Conservation (phyloP, 2,888 invertebrate species). For the Sarcophaga caerulescens region DNA sequence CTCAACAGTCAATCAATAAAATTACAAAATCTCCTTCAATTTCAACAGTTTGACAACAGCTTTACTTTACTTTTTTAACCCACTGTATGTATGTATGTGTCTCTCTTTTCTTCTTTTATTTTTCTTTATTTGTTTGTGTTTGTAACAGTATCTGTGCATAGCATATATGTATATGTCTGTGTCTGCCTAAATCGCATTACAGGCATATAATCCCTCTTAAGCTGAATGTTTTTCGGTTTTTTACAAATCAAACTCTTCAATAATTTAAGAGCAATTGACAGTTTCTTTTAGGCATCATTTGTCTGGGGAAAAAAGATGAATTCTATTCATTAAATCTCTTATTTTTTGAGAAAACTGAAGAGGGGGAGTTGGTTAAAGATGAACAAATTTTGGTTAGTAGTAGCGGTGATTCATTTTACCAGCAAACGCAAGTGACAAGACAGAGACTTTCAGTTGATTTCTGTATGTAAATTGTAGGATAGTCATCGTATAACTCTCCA, state of each 20-base stretch:
- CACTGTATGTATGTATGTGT: not conserved
- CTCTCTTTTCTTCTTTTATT: constrained; percentile 2
- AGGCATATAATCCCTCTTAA: constrained; percentile 46
- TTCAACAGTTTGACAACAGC: constrained; percentile 32
- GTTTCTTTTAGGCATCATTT: constrained; percentile 38
- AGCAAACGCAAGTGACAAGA: too few relatives aligned
- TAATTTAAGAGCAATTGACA: constrained; percentile 33
- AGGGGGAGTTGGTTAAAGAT: too few relatives aligned
- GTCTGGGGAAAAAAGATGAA: not conserved
- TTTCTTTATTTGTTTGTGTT: constrained; percentile 12
- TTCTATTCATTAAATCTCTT: too few relatives aligned
- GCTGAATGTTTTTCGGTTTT: constrained; percentile 30
- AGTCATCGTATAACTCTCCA: too few relatives aligned
- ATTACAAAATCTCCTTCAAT: constrained; percentile 13
- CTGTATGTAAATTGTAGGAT: too few relatives aligned
- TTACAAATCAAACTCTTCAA: constrained; percentile 39
- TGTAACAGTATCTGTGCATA: too few relatives aligned
- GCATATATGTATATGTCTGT: too few relatives aligned
- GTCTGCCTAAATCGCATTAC: constrained; percentile 22
- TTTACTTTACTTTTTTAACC: not conserved
- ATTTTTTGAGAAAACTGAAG: too few relatives aligned
- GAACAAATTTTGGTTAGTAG: too few relatives aligned
- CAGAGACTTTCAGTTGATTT: too few relatives aligned
- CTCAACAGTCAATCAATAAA: constrained; percentile 45
- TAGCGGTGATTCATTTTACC: too few relatives aligned